phyloP scores from a whole-genome alignment of 2,113 vertebrate genomes.

The Oryzias celebensis region DNA sequence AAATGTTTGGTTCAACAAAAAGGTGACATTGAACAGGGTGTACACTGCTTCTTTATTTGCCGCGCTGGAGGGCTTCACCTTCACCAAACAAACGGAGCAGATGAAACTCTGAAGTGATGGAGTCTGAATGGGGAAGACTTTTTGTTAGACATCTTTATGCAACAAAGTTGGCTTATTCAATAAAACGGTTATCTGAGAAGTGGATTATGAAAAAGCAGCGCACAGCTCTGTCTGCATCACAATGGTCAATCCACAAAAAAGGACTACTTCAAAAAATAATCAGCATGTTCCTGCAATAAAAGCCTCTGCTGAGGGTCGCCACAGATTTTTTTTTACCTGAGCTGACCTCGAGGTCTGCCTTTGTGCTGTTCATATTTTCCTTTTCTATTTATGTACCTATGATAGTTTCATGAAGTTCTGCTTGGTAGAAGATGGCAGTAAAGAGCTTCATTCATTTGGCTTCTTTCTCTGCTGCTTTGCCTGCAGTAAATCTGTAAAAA shows the following conservation, averaged over 20 bases:
- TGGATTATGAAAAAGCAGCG: neutral
- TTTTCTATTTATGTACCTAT: neutral
- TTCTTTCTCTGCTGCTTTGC: too few relatives aligned
- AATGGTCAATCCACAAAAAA: neutral
- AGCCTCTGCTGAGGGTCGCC: neutral
- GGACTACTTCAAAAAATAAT: neutral
- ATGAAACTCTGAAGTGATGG: neutral
- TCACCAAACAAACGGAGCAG: neutral
- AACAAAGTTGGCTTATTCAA: neutral
- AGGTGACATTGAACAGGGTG: conserved; percentile 7
- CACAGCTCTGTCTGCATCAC: neutral
- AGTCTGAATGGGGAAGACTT: neutral
- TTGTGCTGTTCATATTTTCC: neutral
- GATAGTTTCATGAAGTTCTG: too few relatives aligned
- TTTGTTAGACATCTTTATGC: neutral
- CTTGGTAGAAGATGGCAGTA: too few relatives aligned
- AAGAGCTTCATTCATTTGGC: too few relatives aligned
- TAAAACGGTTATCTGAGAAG: neutral
- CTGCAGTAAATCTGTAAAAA: too few relatives aligned
- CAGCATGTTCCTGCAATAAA: neutral
- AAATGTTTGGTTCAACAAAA: neutral
- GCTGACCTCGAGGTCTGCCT: neutral
- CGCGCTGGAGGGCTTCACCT: conserved; percentile 9
- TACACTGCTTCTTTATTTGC: neutral
- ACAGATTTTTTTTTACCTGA: neutral